Evolutionary conservation across 92 coral and sea anemone genomes (phyloP), one percentile per base, ranked within the genome.

Genomic region (Phenganax stokvisi): DNA sequence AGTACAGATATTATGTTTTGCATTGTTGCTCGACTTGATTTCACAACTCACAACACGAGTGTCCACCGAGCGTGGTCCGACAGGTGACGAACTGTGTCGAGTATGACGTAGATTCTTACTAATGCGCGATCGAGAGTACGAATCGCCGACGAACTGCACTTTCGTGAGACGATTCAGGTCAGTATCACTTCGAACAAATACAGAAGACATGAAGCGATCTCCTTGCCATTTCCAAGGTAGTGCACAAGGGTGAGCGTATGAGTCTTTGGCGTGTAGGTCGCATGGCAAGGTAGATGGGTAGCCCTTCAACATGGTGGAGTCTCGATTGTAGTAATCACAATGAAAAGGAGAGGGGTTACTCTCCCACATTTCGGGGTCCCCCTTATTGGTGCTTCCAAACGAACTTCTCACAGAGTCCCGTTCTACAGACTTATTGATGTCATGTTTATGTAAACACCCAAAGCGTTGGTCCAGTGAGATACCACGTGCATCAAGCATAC

Each of bases 131-230:
- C 82, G 72, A 1, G 82, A 78, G 51, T 61, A 78, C 5, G 82
- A 78, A 25, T 78, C 82, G 60, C 82, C 82, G 16, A 78, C 82
- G 66, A 78, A 78, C 29, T 78, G 70, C 0, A 78, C 82, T 10
- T 52, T 61, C 9, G 82, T 62, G 20, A 78, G 82, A 37, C 47
- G 29, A 64, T 78, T 78, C 12, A 78, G 12, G 51, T 62, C 72
- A 8, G 82, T 60, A 53, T 78, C 82, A 57, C 82, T 78, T 3
- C 72, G 72, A 15, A 51, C 82, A 37, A 78, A 27, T 25, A 78
- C 13, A 29, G 82, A 72, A 56, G 72, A 31, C 37, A 44, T 63
- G 52, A 51, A 9, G 27, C 56, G 81, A 12, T 76, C 81, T 3
- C 44, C 12, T 9, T 13, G 37, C 82, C 72, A 63, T 37, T 62